A percentile compares a stretch with the other conserved stretches of the same genome.
phyloP scores from a whole-genome alignment of 2,113 vertebrate species.

The Nyctibius bracteatus region DNA sequence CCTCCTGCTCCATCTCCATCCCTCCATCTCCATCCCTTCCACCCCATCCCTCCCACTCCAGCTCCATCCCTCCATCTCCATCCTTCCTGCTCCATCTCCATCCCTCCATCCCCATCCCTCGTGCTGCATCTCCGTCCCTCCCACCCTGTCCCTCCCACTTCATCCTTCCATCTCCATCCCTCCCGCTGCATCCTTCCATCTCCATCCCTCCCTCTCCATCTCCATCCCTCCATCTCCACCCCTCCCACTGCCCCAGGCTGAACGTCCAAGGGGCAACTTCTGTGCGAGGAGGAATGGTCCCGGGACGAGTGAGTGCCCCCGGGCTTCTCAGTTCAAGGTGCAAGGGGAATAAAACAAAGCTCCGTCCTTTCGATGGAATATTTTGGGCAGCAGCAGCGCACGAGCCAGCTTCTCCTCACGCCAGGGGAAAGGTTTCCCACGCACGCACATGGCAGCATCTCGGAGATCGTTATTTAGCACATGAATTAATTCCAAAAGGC shows the following conservation, averaged over 20 bases:
- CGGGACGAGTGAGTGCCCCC: rapidly evolving
- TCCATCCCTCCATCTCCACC: too few relatives aligned
- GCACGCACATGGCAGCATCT: background rate
- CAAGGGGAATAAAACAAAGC: background rate
- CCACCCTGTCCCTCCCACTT: too few relatives aligned
- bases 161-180: background rate
- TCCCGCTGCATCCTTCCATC: background rate
- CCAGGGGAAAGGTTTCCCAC: background rate
- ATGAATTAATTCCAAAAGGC: background rate
- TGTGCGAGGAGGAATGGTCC: background rate
- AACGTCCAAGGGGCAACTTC: background rate
- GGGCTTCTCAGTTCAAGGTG: rapidly evolving
- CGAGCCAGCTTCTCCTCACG: rapidly evolving
- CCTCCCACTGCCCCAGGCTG: background rate
- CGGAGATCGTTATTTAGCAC: background rate
- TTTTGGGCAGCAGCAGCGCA: background rate
- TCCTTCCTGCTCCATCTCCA: too few relatives aligned
- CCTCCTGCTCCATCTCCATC: too few relatives aligned
- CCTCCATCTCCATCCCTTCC: too few relatives aligned
- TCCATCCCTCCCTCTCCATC: background rate
- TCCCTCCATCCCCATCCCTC: too few relatives aligned
- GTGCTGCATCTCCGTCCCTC: too few relatives aligned
- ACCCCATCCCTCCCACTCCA: background rate
- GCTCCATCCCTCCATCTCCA: too few relatives aligned
- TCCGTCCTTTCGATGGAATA: rapidly evolving